Base-by-base conservation (phyloP, 2,888 invertebrate genomes). In the Drosophila nr. perissopoda region DNA sequence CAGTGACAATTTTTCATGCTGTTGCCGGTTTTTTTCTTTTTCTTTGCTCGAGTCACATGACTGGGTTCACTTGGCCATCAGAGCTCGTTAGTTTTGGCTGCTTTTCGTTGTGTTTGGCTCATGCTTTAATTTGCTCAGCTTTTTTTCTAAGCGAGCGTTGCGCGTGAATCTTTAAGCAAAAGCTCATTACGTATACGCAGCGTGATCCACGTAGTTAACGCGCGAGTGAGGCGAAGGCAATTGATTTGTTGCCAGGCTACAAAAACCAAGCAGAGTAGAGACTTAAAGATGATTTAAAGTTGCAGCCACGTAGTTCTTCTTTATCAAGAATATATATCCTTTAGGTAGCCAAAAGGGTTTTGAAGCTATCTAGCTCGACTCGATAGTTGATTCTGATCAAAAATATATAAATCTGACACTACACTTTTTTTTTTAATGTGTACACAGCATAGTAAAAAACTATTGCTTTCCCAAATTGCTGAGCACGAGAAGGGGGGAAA, bases 1-100 rank as follows among this genome's bases (percentile, higher is more conserved):
- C 69, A 81, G 88, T 85, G 87, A 87, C 87, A 87, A 87, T 87
- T 85, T 87, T 89, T 87, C 89, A 87, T 89, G 86, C 82, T 89
- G 85, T 89, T 89, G 89, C 82, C 87, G 87, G 81, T 87, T 87
- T 36, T 36, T 7, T 34, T 31, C 33, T 31, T 53, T 8, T 3
- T 51, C 29, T n/a, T 83, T 85, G 49, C 53, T 29, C 57, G 51
- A 42, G 57, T 58, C 59, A 40, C 52, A 75, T 56, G 62, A 65
- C 60, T 60, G 65, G 61, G 40, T 75, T 58, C 70, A 62, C 73
- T 78, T 59, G 58, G 69, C 57, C 60, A 48, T 56, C 81, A 84
- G 45, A 45, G 89, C 89, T 86, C 85, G 85, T 86, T 86, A 89
- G 85, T 82, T 85, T 83, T 52, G 61, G 73, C 64, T 74, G 64